These are phyloP conservation scores for Thecophora atra DNA, from an alignment of 2,888 invertebrate genomes.

Conservation along the genomic window DNA sequence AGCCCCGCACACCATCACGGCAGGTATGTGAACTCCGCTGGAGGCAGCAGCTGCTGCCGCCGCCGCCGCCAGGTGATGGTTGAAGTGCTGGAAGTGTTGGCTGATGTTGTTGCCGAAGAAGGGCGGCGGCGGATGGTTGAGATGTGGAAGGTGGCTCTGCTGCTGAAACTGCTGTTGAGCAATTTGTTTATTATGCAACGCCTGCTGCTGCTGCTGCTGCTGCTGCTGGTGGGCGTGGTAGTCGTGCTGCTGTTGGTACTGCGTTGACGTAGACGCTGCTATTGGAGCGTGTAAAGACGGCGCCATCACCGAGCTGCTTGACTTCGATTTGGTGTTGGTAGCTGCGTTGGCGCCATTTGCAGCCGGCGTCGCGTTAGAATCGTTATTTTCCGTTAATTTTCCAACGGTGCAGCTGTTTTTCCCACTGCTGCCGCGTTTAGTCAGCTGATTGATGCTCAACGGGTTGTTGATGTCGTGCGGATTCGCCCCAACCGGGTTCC, in stretches of 20 bases:
- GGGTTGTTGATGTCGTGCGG: conserved; percentile 93
- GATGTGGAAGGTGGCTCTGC: conserved; percentile 29
- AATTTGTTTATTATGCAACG: conserved; percentile 35
- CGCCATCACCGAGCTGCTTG: background rate
- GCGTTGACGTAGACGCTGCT: conserved; percentile 29
- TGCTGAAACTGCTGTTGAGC: conserved; percentile 35
- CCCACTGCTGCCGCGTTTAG: conserved; percentile 69
- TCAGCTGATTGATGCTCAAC: conserved; percentile 88
- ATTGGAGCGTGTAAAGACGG: conserved; percentile 22
- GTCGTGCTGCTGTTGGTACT: conserved; percentile 38
- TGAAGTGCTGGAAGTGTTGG: conserved; percentile 62
- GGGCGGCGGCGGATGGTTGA: conserved; percentile 41
- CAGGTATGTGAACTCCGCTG: conserved; percentile 43
- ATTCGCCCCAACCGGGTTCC: conserved; percentile 90
- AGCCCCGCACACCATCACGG: conserved; percentile 21
- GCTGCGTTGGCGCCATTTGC: conserved; percentile 40
- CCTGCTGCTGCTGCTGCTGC: conserved; percentile 34
- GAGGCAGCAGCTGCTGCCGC: conserved; percentile 45
- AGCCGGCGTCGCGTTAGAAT: conserved; percentile 3
- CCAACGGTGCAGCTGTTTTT: conserved; percentile 43
- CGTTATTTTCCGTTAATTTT: conserved; percentile 35
- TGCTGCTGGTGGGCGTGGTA: conserved; percentile 39
- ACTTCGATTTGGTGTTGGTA: conserved; percentile 3
- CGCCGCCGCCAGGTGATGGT: conserved; percentile 53
- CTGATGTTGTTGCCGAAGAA: conserved; percentile 54